Evolutionary conservation across 2,113 vertebrate genomes (phyloP).

Genomic region (Pygoscelis adeliae): DNA sequence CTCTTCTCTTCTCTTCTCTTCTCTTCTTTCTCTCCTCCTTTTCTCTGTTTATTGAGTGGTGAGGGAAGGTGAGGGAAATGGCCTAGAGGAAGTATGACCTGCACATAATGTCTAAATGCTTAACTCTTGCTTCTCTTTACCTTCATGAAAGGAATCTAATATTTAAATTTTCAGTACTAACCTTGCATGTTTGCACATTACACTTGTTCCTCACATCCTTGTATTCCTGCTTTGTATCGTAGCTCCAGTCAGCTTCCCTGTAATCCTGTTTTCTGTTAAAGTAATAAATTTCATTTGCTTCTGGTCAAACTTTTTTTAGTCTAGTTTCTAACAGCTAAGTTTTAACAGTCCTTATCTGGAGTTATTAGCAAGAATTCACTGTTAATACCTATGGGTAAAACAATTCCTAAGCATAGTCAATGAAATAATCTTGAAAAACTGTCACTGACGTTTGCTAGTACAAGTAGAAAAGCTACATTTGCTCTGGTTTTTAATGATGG

Average conservation of each 20-base stretch:
- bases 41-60: not conserved
- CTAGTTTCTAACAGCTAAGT: not conserved
- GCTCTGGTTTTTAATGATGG: not conserved
- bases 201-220: not conserved
- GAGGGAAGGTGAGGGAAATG: not conserved
- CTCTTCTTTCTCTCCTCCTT: too few relatives aligned
- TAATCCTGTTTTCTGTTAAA: not conserved
- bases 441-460: not conserved
- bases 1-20: too few relatives aligned
- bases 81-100: not conserved
- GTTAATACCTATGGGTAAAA: not conserved
- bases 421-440: not conserved
- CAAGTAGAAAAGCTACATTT: not conserved
- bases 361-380: not conserved
- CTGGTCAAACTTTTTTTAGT: not conserved
- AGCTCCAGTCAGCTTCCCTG: not conserved
- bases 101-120: not conserved
- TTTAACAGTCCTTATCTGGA: not conserved
- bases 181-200: not conserved
- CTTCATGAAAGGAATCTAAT: not conserved
- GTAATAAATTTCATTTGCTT: not conserved
- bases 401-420: not conserved
- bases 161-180: not conserved
- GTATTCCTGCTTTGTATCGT: rapidly evolving
- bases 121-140: not conserved